Conservation (phyloP, 2,113 vertebrate genomes). For the Mustela nigripes region DNA sequence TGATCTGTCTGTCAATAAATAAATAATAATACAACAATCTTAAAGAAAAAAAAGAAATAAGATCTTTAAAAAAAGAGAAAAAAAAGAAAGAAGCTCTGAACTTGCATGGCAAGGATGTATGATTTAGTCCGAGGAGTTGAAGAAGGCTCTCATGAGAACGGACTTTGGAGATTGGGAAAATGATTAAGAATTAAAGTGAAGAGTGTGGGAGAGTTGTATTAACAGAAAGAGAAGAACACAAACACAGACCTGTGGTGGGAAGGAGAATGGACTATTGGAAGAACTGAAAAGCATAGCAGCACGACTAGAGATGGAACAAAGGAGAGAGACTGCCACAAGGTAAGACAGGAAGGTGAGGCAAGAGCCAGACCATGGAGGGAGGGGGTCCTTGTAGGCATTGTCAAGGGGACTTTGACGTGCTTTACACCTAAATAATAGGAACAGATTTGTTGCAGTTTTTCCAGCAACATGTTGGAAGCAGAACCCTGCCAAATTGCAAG, state of each 20-base stretch:
- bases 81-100: background rate
- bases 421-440: background rate
- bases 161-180: background rate
- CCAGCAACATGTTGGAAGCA: background rate
- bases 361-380: background rate
- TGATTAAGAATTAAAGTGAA: background rate
- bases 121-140: background rate
- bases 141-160: background rate
- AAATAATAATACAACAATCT: too few species aligned
- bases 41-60: background rate
- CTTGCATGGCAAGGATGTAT: background rate
- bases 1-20: too few species aligned
- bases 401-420: background rate
- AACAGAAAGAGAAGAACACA: background rate
- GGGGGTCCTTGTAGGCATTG: rapidly evolving
- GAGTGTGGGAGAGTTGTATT: background rate
- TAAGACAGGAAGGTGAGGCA: background rate
- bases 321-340: background rate
- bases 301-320: background rate
- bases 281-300: background rate
- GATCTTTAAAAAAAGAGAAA: background rate
- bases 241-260: background rate
- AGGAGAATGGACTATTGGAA: background rate
- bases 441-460: background rate
- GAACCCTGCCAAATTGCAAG: background rate